These are phyloP conservation scores for Zingel zingel DNA, from an alignment of 2,113 vertebrate species.

Conservation along the genomic window DNA sequence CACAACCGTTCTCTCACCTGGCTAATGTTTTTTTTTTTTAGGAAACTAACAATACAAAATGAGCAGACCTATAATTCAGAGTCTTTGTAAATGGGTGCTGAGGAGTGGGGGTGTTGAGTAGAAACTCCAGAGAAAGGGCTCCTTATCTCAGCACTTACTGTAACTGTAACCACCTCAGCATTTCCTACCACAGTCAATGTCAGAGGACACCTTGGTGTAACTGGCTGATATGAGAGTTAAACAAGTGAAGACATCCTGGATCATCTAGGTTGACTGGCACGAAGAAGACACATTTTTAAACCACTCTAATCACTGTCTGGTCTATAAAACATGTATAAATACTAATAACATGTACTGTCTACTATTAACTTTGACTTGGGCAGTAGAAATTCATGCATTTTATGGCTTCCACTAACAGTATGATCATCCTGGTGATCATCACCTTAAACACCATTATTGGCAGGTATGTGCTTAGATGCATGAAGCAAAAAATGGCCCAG, in stretches of 20 bases:
- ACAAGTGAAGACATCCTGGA: background rate
- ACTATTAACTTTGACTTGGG: background rate
- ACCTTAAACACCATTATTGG: constrained; percentile 25
- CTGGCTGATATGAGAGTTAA: background rate
- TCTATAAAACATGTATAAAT: background rate
- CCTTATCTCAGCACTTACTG: constrained; percentile 25
- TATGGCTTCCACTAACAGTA: background rate
- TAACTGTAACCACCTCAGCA: constrained; percentile 14
- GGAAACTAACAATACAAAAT: constrained; percentile 17
- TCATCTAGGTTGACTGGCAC: background rate
- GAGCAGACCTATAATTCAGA: constrained; percentile 32
- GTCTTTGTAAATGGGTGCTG: background rate
- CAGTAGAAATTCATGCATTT: background rate
- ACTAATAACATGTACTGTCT: background rate
- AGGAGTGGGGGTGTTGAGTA: background rate
- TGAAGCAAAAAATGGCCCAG: constrained; percentile 2
- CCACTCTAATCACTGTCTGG: too few species aligned
- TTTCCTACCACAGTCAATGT: constrained; percentile 21
- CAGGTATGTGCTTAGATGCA: background rate
- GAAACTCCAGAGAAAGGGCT: background rate
- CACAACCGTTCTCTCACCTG: constrained; percentile 24
- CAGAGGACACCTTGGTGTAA: constrained; percentile 9
- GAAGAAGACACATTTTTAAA: background rate
- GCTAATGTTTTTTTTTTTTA: constrained; percentile 45
- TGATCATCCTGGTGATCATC: constrained; percentile 21